phyloP scores from a whole-genome alignment of 92 coral and sea anemone genomes.

The Muricea muricata region DNA sequence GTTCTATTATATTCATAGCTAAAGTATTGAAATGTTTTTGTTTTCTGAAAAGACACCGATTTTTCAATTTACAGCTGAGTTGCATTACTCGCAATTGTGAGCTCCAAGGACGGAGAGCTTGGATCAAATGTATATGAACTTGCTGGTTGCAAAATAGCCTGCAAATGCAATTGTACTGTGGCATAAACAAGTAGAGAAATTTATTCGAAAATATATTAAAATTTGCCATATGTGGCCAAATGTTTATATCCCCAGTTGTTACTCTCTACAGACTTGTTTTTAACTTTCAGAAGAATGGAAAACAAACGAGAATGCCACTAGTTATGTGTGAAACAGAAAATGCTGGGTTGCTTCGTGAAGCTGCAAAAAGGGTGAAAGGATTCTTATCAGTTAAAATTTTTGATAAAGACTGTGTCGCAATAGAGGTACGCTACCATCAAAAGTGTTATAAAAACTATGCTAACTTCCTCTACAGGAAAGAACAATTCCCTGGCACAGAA shows the following conservation, averaged over 20 bases:
- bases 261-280: too few relatives aligned
- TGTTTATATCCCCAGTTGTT: too few relatives aligned
- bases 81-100: too few relatives aligned
- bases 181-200: background rate
- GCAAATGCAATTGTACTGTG: too few relatives aligned
- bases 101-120: too few relatives aligned
- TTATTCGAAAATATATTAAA: background rate
- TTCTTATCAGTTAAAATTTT: background rate
- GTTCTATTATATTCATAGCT: too few relatives aligned
- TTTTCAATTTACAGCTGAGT: too few relatives aligned
- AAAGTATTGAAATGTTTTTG: too few relatives aligned
- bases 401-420: conserved; percentile 15
- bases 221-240: too few relatives aligned
- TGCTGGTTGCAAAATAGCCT: too few relatives aligned
- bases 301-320: background rate
- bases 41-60: too few relatives aligned
- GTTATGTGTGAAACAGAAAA: background rate
- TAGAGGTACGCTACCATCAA: conserved; percentile 1
- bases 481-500: background rate
- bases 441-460: conserved; percentile 13
- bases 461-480: background rate
- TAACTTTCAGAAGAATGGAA: background rate
- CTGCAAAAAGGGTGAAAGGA: background rate
- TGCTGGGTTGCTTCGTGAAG: conserved; percentile 3
- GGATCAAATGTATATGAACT: background rate